phyloP scores from a whole-genome alignment of 2,113 vertebrate species.

The Archocentrus centrarchus region DNA sequence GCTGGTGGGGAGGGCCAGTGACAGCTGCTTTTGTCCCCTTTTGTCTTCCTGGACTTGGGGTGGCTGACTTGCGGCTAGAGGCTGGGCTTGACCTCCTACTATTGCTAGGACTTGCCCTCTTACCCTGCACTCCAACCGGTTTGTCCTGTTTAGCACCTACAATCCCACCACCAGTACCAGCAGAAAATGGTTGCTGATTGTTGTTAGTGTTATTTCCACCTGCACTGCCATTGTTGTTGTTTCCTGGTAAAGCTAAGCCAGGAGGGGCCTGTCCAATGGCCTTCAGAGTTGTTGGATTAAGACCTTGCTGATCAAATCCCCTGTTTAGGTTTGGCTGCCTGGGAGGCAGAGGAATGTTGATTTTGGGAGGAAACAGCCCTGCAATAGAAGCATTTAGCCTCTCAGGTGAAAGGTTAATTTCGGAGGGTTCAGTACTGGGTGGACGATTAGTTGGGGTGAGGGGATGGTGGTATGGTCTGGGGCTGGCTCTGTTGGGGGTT shows the following conservation, averaged over 20 bases:
- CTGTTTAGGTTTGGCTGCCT: slow-evolving; percentile 90
- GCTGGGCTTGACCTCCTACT: slow-evolving; percentile 94
- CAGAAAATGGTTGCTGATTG: slow-evolving; percentile 72
- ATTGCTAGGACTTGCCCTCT: slow-evolving; percentile 94
- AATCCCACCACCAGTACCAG: slow-evolving; percentile 56
- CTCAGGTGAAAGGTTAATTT: slow-evolving; percentile 98
- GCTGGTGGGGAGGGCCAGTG: slow-evolving; percentile 83
- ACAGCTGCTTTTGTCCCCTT: slow-evolving; percentile 89
- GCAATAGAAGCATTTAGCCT: slow-evolving; percentile 98
- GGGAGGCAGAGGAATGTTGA: slow-evolving; percentile 98
- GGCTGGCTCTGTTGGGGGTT: slow-evolving; percentile 97
- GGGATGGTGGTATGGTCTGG: slow-evolving; percentile 95
- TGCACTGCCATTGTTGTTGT: slow-evolving; percentile 69
- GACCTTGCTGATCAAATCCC: slow-evolving; percentile 98
- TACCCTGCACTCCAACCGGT: slow-evolving; percentile 85
- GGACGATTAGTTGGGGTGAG: slow-evolving; percentile 97
- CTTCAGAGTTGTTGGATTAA: slow-evolving; percentile 98
- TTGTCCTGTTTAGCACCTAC: slow-evolving; percentile 88
- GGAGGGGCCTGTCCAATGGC: slow-evolving; percentile 97
- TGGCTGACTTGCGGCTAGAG: slow-evolving; percentile 90
- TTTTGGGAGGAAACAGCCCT: slow-evolving; percentile 97
- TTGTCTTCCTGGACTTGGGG: slow-evolving; percentile 95
- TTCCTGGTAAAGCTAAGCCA: slow-evolving; percentile 81
- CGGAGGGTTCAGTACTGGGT: slow-evolving; percentile 96
- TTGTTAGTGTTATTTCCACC: slow-evolving; percentile 75